A percentile compares a stretch with the other conserved stretches of the same genome.
phyloP scores from a whole-genome alignment of 2,113 vertebrate genomes.

The Sander vitreus region DNA sequence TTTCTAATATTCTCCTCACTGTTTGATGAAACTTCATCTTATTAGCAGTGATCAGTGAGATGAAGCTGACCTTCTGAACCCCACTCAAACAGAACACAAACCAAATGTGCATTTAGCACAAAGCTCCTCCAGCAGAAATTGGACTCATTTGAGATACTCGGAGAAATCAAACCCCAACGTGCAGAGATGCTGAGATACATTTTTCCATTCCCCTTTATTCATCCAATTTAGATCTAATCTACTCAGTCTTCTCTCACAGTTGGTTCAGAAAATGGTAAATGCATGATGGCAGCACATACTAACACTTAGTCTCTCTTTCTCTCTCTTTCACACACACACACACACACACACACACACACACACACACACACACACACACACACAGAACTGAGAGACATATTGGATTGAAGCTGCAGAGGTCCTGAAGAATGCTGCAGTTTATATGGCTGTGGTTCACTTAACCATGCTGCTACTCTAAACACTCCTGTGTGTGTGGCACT shows the following conservation, averaged over 20 bases:
- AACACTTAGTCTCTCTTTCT: slow-evolving; percentile 15
- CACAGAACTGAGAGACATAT: slow-evolving; percentile 16
- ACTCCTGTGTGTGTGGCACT: slow-evolving; percentile 59
- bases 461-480: slow-evolving; percentile 59
- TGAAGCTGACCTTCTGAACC: slow-evolving; percentile 69
- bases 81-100: slow-evolving; percentile 73
- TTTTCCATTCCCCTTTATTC: slow-evolving; percentile 76
- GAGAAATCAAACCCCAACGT: slow-evolving; percentile 70
- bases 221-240: slow-evolving; percentile 76
- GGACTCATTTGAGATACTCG: slow-evolving; percentile 71
- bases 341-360: not conserved
- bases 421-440: slow-evolving; percentile 52
- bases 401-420: slow-evolving; percentile 52
- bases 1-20: slow-evolving; percentile 45
- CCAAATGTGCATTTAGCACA: slow-evolving; percentile 78
- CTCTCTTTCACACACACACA: not conserved
- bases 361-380: slow-evolving; percentile 21
- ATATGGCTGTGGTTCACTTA: slow-evolving; percentile 58
- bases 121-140: slow-evolving; percentile 64
- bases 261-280: slow-evolving; percentile 57
- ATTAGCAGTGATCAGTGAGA: slow-evolving; percentile 70
- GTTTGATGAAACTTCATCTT: slow-evolving; percentile 61
- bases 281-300: slow-evolving; percentile 54
- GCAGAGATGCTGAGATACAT: slow-evolving; percentile 69
- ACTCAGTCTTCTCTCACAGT: slow-evolving; percentile 57